A percentile compares a stretch with the other conserved stretches of the same genome.
Evolutionary conservation across 2,888 invertebrate genomes (phyloP).

Genomic region (Stenodera caucasica): DNA sequence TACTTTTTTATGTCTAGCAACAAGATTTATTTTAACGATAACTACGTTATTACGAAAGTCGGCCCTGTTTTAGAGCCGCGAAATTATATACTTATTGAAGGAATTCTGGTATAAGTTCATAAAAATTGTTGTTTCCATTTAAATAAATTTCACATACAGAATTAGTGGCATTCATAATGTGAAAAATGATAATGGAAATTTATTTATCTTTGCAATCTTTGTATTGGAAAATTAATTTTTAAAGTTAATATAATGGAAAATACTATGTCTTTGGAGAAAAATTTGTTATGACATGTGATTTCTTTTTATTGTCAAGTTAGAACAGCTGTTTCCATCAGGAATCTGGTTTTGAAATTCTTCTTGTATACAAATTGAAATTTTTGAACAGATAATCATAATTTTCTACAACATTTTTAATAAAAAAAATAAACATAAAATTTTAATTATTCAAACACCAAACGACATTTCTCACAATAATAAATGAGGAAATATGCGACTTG

Average conservation of each 20-base stretch:
- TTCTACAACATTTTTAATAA: not conserved
- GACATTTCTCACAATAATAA: not conserved
- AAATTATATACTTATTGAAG: no score
- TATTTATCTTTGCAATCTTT: not conserved
- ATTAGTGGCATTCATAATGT: no score
- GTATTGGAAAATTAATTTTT: not conserved
- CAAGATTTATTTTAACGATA: conserved; percentile 2
- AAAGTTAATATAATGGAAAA: not conserved
- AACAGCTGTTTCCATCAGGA: conserved; percentile 5
- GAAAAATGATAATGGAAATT: no score
- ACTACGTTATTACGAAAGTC: not conserved
- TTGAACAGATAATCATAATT: not conserved
- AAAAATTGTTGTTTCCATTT: not conserved
- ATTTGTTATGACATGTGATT: not conserved
- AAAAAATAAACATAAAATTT: not conserved
- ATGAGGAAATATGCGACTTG: not conserved
- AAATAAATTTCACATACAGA: no score
- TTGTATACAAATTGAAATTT: not conserved
- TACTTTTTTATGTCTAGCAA: not conserved
- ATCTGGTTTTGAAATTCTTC: not conserved
- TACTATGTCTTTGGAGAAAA: not conserved
- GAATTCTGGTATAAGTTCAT: no score
- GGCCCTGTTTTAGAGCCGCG: not conserved
- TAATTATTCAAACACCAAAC: not conserved
- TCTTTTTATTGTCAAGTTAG: not conserved